phyloP scores from a whole-genome alignment of 1,140 invertebrate genomes.

The Drosophila malerkotliana region DNA sequence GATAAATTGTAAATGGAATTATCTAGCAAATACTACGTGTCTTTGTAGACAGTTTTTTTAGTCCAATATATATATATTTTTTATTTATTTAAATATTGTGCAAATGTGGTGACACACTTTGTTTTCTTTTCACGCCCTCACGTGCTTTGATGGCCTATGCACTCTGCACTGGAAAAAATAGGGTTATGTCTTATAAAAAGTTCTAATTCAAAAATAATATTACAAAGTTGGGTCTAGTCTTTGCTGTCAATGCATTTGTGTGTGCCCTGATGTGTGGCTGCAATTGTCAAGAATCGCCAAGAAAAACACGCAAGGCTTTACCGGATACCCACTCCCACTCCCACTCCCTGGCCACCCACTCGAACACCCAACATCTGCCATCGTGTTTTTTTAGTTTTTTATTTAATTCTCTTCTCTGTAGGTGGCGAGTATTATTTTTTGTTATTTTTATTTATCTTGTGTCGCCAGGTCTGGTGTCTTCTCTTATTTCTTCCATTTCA shows the following conservation, averaged over 20 bases:
- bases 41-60: not conserved
- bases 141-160: constrained; percentile 2
- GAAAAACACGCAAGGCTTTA: constrained; percentile 35
- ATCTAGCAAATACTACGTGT: too few species aligned
- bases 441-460: constrained; percentile 42
- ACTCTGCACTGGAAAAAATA: too few species aligned
- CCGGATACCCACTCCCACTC: not conserved
- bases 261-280: constrained; percentile 8
- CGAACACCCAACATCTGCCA: constrained; percentile 3
- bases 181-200: too few species aligned
- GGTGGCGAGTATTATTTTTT: constrained; percentile 6
- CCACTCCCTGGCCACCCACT: not conserved
- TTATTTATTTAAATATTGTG: not conserved
- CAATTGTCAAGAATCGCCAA: constrained; percentile 3
- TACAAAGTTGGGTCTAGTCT: too few species aligned
- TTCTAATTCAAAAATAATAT: too few species aligned
- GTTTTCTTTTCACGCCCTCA: constrained; percentile 8
- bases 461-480: not conserved
- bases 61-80: not conserved
- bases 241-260: too few species aligned
- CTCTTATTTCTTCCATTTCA: not conserved
- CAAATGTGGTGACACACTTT: not conserved
- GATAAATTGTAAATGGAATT: too few species aligned
- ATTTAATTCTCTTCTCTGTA: not conserved
- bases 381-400: too few species aligned